Percentiles rank a stretch among this genome's conserved stretches.
phyloP scores from a whole-genome alignment of 2,888 invertebrate genomes.

The Dolomedes plantarius region DNA sequence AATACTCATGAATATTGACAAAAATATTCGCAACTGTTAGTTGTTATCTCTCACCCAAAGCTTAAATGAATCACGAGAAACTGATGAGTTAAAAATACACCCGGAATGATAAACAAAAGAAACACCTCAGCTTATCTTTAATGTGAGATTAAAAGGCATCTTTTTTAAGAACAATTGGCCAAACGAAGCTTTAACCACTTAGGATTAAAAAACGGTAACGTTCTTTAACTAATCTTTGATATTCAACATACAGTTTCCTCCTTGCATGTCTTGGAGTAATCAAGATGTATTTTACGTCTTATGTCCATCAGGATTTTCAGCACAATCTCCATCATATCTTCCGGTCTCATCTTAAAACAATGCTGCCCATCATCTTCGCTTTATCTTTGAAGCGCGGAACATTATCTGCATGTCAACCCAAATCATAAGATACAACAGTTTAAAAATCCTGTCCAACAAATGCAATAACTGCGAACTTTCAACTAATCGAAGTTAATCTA shows the following conservation, averaged over 20 bases:
- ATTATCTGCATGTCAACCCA: conserved; percentile 2
- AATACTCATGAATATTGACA: too few relatives aligned
- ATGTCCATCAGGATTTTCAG: neutral
- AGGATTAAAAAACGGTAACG: conserved; percentile 15
- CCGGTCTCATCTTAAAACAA: conserved; percentile 4
- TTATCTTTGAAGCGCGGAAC: neutral
- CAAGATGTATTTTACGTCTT: neutral
- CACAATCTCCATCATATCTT: conserved; percentile 1
- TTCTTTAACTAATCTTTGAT: conserved; percentile 6
- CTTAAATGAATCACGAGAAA: neutral
- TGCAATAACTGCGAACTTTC: conserved; percentile 11
- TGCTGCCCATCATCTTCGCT: neutral
- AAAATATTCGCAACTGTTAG: too few relatives aligned
- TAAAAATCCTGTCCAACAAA: conserved; percentile 7
- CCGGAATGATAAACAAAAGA: neutral
- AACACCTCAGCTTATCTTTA: neutral
- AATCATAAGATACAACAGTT: neutral
- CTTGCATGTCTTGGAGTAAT: neutral
- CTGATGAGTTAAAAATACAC: neutral
- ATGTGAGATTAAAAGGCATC: conserved; percentile 8
- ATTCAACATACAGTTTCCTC: neutral
- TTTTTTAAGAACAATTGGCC: neutral
- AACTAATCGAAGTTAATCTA: neutral
- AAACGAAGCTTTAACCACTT: neutral
- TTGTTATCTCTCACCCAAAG: neutral